Base-by-base conservation (phyloP, 2,888 invertebrate species). In the Leptopterna dolabrata region DNA sequence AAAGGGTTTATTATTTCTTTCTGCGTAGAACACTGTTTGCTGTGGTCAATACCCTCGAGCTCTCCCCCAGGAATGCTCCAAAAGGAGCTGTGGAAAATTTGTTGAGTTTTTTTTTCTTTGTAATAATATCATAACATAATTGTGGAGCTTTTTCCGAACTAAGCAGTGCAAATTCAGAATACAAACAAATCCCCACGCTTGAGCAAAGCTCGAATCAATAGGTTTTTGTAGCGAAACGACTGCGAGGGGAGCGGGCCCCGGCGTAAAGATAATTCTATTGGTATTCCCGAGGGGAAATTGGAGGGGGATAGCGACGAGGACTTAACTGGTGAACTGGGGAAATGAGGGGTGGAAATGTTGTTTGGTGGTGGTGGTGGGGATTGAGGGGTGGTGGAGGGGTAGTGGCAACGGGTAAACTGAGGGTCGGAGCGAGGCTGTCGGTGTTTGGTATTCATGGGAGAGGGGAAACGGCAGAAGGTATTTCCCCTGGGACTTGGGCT, bases 221-320 rank as follows among this genome's bases (percentile, higher is more conserved):
- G 55, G 51, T 81, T 81, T 81, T 81, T 36, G 55, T 29, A 81
- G 27, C 41, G 19, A 27, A 81, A 41, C 47, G 55, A 30, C 81
- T n/a, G n/a, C 30, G 81, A 51, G 51, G 24, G 81, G 36, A 51
- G 16, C 7, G 13, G 19, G 78, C 27, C n/a, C 45, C 45, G 78
- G 47, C 78, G 78, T 78, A 27, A 45, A 27, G 78, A 81, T 81
- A 81, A 81, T 81, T 81, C 81, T 81, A 81, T 81, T 81, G 81
- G 81, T 81, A 81, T 81, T 55, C 81, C 81, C 81, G 81, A 81
- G 81, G 81, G 81, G 30, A 45, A 78, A 78, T 78, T 45, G 13
- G 78, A 16, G 29, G 51, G 16, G 16, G 29, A 51, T n/a, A n/a
- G n/a, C n/a, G n/a, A 30, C 27, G 36, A 55, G 51, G 81, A 27